Percentiles rank a stretch among this genome's conserved stretches.
phyloP scores from a whole-genome alignment of 2,113 vertebrate species.

The Gambusia holbrooki region DNA sequence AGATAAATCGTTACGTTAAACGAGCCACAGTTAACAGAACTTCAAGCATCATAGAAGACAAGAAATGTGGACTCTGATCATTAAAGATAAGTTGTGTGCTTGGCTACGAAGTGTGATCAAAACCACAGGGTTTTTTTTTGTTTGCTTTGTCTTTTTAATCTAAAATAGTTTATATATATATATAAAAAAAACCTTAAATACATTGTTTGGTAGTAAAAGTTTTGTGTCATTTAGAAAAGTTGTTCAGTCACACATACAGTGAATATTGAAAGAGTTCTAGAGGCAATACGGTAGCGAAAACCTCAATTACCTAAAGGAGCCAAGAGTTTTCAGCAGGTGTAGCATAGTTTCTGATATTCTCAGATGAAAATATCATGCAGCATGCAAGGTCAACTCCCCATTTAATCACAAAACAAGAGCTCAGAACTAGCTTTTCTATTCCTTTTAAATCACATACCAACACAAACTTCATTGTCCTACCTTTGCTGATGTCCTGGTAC shows the following conservation, averaged over 20 bases:
- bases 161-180: neutral
- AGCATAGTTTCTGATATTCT: neutral
- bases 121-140: no score
- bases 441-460: neutral
- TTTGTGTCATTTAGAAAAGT: neutral
- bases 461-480: slow-evolving; percentile 60
- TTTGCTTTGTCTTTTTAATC: neutral
- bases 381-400: no score
- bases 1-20: neutral
- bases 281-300: neutral
- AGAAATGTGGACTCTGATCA: neutral
- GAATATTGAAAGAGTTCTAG: neutral
- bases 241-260: neutral
- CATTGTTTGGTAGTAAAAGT: neutral
- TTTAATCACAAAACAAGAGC: neutral
- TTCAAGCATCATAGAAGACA: neutral
- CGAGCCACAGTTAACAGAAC: neutral
- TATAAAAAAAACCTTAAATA: neutral
- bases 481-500: slow-evolving; percentile 99
- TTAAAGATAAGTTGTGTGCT: neutral
- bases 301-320: neutral
- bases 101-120: neutral
- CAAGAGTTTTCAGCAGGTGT: neutral
- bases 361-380: neutral
- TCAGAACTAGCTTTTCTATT: neutral